Conservation (phyloP, 2,113 vertebrate species). For the Boulengeromyrus knoepffleri region DNA sequence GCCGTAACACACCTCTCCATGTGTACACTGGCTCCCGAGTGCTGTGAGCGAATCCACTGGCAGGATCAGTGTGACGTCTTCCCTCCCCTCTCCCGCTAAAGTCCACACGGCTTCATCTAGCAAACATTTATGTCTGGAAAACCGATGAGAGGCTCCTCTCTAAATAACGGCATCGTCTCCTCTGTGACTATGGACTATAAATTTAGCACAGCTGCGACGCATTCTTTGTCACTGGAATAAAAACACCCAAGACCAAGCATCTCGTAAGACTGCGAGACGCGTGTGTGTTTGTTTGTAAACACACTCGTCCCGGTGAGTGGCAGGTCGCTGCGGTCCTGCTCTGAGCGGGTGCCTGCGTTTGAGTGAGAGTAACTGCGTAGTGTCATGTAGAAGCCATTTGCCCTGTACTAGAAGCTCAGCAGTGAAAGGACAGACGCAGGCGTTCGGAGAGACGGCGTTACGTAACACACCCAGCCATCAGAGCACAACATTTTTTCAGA, state of each 20-base stretch:
- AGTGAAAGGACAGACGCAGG: background rate
- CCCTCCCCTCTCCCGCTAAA: background rate
- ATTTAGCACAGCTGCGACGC: background rate
- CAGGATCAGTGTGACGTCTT: background rate
- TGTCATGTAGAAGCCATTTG: background rate
- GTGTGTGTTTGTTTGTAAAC: background rate
- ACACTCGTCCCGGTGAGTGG: background rate
- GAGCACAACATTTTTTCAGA: background rate
- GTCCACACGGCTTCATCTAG: background rate
- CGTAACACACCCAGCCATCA: background rate
- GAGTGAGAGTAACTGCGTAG: background rate
- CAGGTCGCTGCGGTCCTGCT: background rate
- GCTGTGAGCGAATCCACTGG: background rate
- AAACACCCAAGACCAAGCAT: background rate
- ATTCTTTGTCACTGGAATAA: background rate
- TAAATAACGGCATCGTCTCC: background rate
- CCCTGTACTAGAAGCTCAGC: background rate
- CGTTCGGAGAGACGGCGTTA: background rate
- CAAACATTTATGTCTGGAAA: background rate
- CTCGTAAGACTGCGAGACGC: background rate
- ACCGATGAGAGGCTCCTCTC: background rate
- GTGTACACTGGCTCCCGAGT: background rate
- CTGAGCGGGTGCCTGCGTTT: background rate
- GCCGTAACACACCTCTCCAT: background rate
- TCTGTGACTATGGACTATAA: background rate